Conservation (phyloP, 2,113 vertebrate genomes). For the Rhipidura dahli region DNA sequence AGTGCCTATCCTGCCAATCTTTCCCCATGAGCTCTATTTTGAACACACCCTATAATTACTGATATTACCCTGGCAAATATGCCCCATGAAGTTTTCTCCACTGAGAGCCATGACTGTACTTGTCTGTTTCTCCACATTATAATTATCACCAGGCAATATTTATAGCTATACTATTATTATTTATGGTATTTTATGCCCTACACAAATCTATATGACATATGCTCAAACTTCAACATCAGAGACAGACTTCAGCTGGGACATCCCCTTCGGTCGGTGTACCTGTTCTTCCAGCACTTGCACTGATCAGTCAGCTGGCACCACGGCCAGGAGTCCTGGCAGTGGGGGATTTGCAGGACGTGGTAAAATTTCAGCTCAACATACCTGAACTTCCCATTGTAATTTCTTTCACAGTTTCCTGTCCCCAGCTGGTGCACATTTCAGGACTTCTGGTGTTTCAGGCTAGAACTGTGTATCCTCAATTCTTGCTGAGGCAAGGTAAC, state of each 20-base stretch:
- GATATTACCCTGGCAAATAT: slow-evolving; percentile 55
- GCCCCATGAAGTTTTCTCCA: slow-evolving; percentile 41
- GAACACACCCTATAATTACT: slow-evolving; percentile 62
- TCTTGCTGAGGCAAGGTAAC: slow-evolving; percentile 14
- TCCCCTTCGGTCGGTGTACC: background rate
- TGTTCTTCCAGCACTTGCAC: background rate
- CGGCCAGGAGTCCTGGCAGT: background rate
- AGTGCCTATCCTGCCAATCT: slow-evolving; percentile 62
- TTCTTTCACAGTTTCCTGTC: background rate
- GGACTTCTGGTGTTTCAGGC: background rate
- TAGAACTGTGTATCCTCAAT: background rate
- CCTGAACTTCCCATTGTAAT: background rate
- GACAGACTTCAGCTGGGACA: background rate
- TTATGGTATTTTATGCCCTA: slow-evolving; percentile 50
- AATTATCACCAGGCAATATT: slow-evolving; percentile 59
- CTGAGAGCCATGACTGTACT: slow-evolving; percentile 49
- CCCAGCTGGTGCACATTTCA: background rate
- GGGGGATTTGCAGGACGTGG: background rate
- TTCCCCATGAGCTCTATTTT: slow-evolving; percentile 50
- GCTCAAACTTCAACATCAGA: background rate
- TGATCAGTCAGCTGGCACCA: background rate
- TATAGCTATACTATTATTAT: slow-evolving; percentile 57
- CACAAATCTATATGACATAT: background rate
- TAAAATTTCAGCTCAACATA: background rate
- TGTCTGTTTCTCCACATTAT: slow-evolving; percentile 46